Conservation (phyloP, 2,888 invertebrate genomes). For the Drosophila paucipuncta region DNA sequence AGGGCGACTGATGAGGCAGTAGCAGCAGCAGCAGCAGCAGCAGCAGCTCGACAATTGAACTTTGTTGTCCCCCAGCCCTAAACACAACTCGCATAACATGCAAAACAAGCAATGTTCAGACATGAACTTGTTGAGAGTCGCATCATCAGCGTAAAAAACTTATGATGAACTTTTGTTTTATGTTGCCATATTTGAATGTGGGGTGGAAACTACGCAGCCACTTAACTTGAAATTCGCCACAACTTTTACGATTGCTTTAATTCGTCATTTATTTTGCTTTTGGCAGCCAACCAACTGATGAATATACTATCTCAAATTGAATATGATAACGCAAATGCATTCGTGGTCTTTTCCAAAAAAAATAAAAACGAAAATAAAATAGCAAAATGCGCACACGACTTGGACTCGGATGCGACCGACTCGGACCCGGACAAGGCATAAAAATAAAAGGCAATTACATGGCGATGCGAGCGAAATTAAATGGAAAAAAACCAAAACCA, state of each 20-base stretch:
- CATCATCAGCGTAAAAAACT: slow-evolving; percentile 45
- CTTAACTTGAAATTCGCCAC: neutral
- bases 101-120: slow-evolving; percentile 63
- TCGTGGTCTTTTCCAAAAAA: slow-evolving; percentile 40
- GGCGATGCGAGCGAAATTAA: slow-evolving; percentile 20
- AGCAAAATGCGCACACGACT: slow-evolving; percentile 45
- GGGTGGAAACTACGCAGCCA: neutral
- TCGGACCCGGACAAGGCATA: slow-evolving; percentile 17
- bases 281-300: slow-evolving; percentile 50
- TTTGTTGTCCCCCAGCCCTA: slow-evolving; percentile 25
- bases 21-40: slow-evolving; percentile 5
- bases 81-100: slow-evolving; percentile 25
- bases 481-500: neutral
- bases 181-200: slow-evolving; percentile 1
- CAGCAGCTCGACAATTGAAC: slow-evolving; percentile 64
- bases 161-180: slow-evolving; percentile 49
- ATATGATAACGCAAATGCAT: slow-evolving; percentile 67
- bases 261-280: slow-evolving; percentile 33
- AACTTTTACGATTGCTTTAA: slow-evolving; percentile 33
- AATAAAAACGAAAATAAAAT: slow-evolving; percentile 21
- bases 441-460: slow-evolving; percentile 57
- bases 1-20: slow-evolving; percentile 52
- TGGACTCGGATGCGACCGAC: slow-evolving; percentile 16
- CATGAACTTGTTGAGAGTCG: slow-evolving; percentile 64
- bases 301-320: slow-evolving; percentile 21